Evolutionary conservation across 1,140 invertebrate species (phyloP).

Genomic region (Muscidifurax raptorellus): DNA sequence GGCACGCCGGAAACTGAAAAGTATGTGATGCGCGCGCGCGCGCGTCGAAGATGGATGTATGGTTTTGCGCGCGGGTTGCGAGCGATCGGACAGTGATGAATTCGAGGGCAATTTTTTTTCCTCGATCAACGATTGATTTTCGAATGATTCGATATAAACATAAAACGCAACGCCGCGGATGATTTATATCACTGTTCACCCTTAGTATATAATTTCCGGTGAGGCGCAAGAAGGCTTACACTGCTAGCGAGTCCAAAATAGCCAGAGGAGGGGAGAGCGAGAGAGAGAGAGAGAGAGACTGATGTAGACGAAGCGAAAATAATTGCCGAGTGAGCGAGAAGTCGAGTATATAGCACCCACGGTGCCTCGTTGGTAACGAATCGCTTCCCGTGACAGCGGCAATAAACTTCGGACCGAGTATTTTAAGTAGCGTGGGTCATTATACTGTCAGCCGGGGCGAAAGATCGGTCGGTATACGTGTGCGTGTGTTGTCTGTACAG

Average conservation of each 20-base stretch:
- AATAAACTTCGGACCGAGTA: conserved; percentile 44
- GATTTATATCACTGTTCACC: background rate
- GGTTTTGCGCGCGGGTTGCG: background rate
- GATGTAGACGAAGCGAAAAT: conserved; percentile 36
- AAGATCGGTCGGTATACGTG: conserved; percentile 8
- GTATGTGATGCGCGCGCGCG: conserved; percentile 30
- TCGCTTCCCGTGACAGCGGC: conserved; percentile 42
- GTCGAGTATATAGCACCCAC: background rate
- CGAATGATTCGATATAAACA: conserved; percentile 9
- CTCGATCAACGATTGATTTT: background rate
- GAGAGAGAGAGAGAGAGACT: background rate
- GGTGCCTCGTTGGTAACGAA: conserved; percentile 30
- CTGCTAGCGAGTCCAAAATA: background rate
- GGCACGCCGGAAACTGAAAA: conserved; percentile 20
- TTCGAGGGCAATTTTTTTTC: background rate
- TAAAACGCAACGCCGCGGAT: background rate
- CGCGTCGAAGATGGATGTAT: conserved; percentile 22
- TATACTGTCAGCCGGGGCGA: conserved; percentile 45
- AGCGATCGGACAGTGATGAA: background rate
- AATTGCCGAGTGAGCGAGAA: conserved; percentile 28
- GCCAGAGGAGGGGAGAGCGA: background rate
- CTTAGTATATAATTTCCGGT: background rate
- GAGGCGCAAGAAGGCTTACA: background rate
- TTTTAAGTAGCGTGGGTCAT: conserved; percentile 53
- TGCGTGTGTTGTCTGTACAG: background rate